These are phyloP conservation scores for Gasterosteus nipponicus DNA, from an alignment of 2,113 vertebrate species.

Conservation along the genomic window DNA sequence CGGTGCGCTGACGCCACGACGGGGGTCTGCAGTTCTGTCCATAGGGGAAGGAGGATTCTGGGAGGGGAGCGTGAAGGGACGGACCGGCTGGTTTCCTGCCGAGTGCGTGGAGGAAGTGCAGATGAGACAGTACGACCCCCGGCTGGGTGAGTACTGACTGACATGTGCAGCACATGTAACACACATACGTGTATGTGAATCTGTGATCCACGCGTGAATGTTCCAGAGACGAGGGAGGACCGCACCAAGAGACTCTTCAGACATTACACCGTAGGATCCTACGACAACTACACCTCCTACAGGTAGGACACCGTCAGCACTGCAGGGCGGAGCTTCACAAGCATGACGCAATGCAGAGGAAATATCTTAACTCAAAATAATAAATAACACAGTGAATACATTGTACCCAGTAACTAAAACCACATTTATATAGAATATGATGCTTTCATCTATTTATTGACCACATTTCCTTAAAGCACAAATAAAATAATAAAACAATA, in stretches of 20 bases:
- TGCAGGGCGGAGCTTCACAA: neutral
- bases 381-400: neutral
- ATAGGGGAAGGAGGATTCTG: constrained; percentile 98
- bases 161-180: neutral
- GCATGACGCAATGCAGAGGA: neutral
- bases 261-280: constrained; percentile 93
- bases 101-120: constrained; percentile 98
- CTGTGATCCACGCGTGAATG: neutral
- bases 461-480: no score
- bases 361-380: neutral
- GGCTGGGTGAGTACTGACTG: constrained; percentile 83
- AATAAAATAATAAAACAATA: no score
- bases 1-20: neutral
- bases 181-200: neutral
- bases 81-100: constrained; percentile 97
- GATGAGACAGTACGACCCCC: constrained; percentile 93
- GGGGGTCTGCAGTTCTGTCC: constrained; percentile 86
- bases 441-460: no score
- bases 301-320: constrained; percentile 75
- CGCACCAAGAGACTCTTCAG: constrained; percentile 93
- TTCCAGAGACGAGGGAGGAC: constrained; percentile 91
- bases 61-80: constrained; percentile 95
- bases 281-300: constrained; percentile 93
- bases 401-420: neutral
- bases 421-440: neutral